These are phyloP conservation scores for Rotaria sp. DNA, from an alignment of 2,888 invertebrate genomes.

Conservation along the genomic window DNA sequence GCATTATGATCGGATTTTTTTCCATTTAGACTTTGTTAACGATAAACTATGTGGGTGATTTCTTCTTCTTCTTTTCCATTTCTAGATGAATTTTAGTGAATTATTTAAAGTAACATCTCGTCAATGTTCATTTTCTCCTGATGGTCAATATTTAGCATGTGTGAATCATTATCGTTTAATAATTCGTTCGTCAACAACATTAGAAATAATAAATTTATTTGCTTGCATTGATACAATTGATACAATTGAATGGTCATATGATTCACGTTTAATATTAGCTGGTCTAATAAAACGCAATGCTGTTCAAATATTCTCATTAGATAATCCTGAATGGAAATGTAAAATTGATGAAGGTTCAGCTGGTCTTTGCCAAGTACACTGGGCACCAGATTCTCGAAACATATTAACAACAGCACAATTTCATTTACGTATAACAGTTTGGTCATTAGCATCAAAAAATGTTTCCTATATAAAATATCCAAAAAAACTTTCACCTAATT, in stretches of 20 bases:
- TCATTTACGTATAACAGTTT: slow-evolving; percentile 57
- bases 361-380: slow-evolving; percentile 57
- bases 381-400: slow-evolving; percentile 59
- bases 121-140: slow-evolving; percentile 51
- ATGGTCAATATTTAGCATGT: slow-evolving; percentile 52
- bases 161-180: slow-evolving; percentile 52
- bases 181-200: slow-evolving; percentile 49
- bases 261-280: slow-evolving; percentile 54
- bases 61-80: background rate
- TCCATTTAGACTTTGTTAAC: no score
- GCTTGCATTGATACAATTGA: slow-evolving; percentile 54
- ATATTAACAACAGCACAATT: slow-evolving; percentile 59
- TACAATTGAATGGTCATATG: slow-evolving; percentile 54
- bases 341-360: slow-evolving; percentile 60
- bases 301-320: slow-evolving; percentile 57
- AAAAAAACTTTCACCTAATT: slow-evolving; percentile 51
- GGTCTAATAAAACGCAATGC: slow-evolving; percentile 53
- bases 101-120: slow-evolving; percentile 52
- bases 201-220: slow-evolving; percentile 52
- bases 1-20: no score
- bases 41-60: no score
- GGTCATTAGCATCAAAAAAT: slow-evolving; percentile 56
- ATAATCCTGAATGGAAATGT: slow-evolving; percentile 60
- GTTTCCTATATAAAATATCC: slow-evolving; percentile 57
- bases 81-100: slow-evolving; percentile 54